Evolutionary conservation across 2,113 vertebrate species (phyloP), one percentile per base, ranked within the genome.

Genomic region (Anser brachyrhynchus): DNA sequence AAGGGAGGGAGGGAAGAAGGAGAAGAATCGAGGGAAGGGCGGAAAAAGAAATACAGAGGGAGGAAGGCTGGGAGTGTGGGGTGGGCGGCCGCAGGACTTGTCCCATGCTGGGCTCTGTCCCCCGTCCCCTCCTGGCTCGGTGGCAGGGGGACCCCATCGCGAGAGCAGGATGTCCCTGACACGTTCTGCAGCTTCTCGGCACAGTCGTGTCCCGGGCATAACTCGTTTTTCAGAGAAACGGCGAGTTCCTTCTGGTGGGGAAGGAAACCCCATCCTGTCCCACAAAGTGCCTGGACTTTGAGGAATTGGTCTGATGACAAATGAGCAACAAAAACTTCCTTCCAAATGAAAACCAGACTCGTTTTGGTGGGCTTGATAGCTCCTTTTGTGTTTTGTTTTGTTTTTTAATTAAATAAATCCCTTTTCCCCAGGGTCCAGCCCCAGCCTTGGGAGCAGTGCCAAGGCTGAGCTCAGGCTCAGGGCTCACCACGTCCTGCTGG

Each of bases 71-170:
- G 26, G 9, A 44, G 43, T 25, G 64, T 0, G 23, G 61, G 8
- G 54, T 37, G 81, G 55, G 35, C 54, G 77, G 61, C 74, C 17
- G 18, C 19, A 16, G 58, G 58, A 28, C 16, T 26, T 22, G n/a
- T 92, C 51, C 44, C 55, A 23, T 61, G 35, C 86, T 67, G 41
- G 39, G 41, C 37, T 65, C 26, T 65, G 65, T 13, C 23, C 17
- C 22, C 10, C 1, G 23, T 57, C 26, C 33, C 22, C 31, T 90
- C 58, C 28, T 0, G 17, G 13, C 23, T 20, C 1, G 1, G 62
- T 0, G 0, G 0, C 62, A 3, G 70, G 11, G 49, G 26, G 41
- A 39, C 39, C 8, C 65, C 69, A 5, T 0, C 41, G 64, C 0
- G 5, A 2, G 67, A 39, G 88, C 85, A n/a, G 69, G 81, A 55